Percentiles rank a stretch among this genome's conserved stretches.
These are phyloP conservation scores for Phalacrocorax pelagicus DNA, from an alignment of 2,113 vertebrate genomes.

Conservation along the genomic window DNA sequence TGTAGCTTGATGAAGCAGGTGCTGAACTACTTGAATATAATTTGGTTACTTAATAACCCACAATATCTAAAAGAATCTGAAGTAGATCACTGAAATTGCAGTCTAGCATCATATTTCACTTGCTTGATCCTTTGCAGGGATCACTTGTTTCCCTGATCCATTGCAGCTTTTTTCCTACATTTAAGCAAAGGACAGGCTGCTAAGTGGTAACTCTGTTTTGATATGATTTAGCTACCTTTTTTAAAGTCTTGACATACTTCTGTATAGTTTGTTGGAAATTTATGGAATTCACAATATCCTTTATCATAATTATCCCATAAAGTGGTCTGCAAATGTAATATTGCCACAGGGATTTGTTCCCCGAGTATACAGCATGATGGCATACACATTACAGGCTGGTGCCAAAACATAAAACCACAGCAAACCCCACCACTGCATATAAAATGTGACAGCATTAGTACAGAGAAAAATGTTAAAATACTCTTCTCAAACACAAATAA, in stretches of 20 bases:
- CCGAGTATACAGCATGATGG: neutral
- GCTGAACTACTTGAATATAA: conserved; percentile 75
- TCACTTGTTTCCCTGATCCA: neutral
- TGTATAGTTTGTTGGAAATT: neutral
- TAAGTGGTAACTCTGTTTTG: neutral
- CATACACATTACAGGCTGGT: neutral
- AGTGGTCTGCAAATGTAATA: neutral
- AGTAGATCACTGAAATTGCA: neutral
- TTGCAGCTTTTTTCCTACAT: neutral
- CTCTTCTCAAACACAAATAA: conserved; percentile 24
- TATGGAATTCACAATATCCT: neutral
- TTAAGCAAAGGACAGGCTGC: neutral
- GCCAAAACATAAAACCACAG: conserved; percentile 21
- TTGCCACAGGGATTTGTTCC: neutral
- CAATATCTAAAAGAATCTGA: conserved; percentile 32
- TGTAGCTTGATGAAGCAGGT: conserved; percentile 78
- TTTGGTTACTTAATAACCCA: conserved; percentile 66
- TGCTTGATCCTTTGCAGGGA: neutral
- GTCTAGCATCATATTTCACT: neutral
- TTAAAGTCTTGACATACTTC: neutral
- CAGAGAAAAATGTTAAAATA: neutral
- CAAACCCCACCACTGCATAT: neutral
- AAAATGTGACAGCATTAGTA: conserved; percentile 34
- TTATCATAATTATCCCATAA: conserved; percentile 5
- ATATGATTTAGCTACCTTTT: neutral